Percentiles rank a stretch among this genome's conserved stretches.
Evolutionary conservation across 2,888 invertebrate genomes (phyloP).

Genomic region (Acholoe squamosa): DNA sequence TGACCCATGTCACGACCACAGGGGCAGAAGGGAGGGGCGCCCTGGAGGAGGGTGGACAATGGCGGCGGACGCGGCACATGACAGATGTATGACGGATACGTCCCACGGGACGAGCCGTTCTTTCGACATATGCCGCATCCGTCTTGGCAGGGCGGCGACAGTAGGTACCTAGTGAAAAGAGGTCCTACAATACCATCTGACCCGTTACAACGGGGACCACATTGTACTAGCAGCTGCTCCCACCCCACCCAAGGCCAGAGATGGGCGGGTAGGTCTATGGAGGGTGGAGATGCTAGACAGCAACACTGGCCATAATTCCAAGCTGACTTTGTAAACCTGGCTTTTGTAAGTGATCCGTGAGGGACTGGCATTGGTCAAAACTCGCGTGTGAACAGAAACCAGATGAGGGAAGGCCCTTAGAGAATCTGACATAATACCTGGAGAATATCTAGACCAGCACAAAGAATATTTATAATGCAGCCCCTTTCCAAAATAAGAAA

Average conservation of each 20-base stretch:
- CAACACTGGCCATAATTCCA: background rate
- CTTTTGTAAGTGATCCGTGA: background rate
- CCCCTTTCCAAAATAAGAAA: too few species aligned
- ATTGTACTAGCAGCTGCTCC: background rate
- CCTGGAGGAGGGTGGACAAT: background rate
- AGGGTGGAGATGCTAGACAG: too few species aligned
- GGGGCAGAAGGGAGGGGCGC: background rate
- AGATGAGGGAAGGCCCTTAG: background rate
- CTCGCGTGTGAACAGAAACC: conserved; percentile 7
- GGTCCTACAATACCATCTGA: conserved; percentile 13
- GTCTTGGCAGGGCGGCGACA: conserved; percentile 34
- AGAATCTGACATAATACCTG: too few species aligned
- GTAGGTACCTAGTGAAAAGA: background rate
- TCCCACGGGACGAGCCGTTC: background rate
- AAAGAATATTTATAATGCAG: too few species aligned
- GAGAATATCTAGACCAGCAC: too few species aligned
- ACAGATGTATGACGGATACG: conserved; percentile 55
- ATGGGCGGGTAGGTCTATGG: background rate
- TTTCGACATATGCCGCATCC: conserved; percentile 30
- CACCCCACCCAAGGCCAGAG: background rate
- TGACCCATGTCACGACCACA: conserved; percentile 30
- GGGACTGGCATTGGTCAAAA: background rate
- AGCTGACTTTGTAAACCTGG: background rate
- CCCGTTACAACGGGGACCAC: conserved; percentile 8
- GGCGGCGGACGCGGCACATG: background rate